Conservation (phyloP, 2,113 vertebrate genomes). For the Genyomyrus donnyi region DNA sequence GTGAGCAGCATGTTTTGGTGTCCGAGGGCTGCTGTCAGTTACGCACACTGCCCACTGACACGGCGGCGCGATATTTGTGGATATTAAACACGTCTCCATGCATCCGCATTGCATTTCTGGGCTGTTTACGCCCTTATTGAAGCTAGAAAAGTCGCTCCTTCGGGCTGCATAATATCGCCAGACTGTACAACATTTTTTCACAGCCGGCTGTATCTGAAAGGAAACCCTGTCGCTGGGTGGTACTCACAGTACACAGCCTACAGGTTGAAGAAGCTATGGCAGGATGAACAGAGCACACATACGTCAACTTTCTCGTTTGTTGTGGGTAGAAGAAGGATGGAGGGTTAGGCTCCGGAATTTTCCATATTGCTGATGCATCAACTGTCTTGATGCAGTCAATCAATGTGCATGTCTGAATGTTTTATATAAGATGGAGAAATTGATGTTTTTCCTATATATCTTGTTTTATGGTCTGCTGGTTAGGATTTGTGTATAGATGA, state of each 20-base stretch:
- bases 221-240: background rate
- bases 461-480: slow-evolving; percentile 10
- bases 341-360: background rate
- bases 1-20: background rate
- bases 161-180: background rate
- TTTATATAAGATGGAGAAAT: background rate
- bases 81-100: background rate
- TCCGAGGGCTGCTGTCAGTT: background rate
- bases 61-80: background rate
- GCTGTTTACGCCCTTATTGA: background rate
- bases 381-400: slow-evolving; percentile 30
- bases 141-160: background rate
- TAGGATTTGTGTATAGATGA: slow-evolving; percentile 38
- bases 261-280: background rate
- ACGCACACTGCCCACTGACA: background rate
- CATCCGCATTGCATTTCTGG: background rate
- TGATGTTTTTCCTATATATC: background rate
- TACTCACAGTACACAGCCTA: background rate
- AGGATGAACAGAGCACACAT: background rate
- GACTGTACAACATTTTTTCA: background rate
- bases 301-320: background rate
- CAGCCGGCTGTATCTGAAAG: background rate
- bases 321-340: background rate
- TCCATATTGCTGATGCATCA: slow-evolving; percentile 12
- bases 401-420: background rate